A percentile compares a stretch with the other conserved stretches of the same genome.
These are phyloP conservation scores for Sthenelais limicola DNA, from an alignment of 2,888 invertebrate genomes.

Conservation along the genomic window DNA sequence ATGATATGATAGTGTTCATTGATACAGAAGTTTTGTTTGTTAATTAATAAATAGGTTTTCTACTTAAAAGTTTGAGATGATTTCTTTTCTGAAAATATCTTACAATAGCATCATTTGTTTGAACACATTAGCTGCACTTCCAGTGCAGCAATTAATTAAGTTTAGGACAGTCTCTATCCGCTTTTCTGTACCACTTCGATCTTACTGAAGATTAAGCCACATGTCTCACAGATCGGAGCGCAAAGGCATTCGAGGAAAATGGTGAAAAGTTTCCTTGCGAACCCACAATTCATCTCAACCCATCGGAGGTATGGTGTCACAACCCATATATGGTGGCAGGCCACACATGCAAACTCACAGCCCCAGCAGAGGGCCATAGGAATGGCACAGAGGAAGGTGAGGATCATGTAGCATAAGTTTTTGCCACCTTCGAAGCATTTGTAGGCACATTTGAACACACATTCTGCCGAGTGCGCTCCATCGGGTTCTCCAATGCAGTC, in stretches of 20 bases:
- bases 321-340: conserved; percentile 80
- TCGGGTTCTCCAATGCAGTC: conserved; percentile 57
- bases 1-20: too few species aligned
- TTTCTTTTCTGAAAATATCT: too few species aligned
- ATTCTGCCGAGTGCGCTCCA: conserved; percentile 74
- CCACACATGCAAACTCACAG: conserved; percentile 73
- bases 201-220: conserved; percentile 76
- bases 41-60: too few species aligned
- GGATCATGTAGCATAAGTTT: conserved; percentile 80
- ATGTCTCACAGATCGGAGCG: conserved; percentile 78
- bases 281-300: conserved; percentile 80
- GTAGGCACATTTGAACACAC: conserved; percentile 80
- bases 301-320: conserved; percentile 79
- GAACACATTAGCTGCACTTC: too few species aligned
- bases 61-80: too few species aligned
- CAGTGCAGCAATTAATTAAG: too few species aligned
- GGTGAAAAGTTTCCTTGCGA: conserved; percentile 76
- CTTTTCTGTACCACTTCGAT: conserved; percentile 47
- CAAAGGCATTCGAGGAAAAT: conserved; percentile 77
- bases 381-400: conserved; percentile 80
- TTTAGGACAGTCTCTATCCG: too few species aligned
- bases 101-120: too few species aligned
- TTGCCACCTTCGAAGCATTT: conserved; percentile 79
- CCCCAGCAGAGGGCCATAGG: conserved; percentile 78
- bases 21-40: too few species aligned